Conservation (phyloP, 2,113 vertebrate genomes). For the Leucosticte australis region DNA sequence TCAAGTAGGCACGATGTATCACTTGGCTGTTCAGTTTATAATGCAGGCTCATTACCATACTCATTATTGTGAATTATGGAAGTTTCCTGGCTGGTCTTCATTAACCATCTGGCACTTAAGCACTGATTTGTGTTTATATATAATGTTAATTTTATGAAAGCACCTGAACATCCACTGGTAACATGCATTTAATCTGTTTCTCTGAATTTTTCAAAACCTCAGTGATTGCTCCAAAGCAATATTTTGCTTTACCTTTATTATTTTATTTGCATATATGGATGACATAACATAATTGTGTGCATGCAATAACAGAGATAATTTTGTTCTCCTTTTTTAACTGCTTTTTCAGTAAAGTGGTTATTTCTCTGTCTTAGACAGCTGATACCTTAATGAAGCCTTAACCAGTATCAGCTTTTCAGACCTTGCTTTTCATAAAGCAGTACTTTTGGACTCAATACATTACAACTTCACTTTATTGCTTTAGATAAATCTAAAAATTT, state of each 20-base stretch:
- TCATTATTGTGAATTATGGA: conserved; percentile 78
- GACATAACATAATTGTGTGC: neutral
- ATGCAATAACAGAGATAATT: neutral
- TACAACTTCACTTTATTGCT: neutral
- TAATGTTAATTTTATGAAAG: conserved; percentile 70
- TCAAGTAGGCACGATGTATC: conserved; percentile 68
- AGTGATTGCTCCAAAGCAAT: neutral
- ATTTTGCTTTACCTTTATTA: conserved; percentile 22
- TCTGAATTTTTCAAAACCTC: conserved; percentile 59
- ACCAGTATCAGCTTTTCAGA: neutral
- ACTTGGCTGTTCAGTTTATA: conserved; percentile 67
- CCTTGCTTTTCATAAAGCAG: neutral
- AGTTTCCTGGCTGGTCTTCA: conserved; percentile 75
- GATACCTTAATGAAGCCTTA: neutral
- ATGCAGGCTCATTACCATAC: conserved; percentile 73
- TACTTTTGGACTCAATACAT: neutral
- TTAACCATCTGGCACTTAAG: conserved; percentile 79
- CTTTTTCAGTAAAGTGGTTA: neutral
- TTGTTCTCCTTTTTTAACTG: neutral
- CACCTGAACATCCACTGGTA: conserved; percentile 70
- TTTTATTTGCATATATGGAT: neutral
- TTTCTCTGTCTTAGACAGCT: neutral
- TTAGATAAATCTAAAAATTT: neutral
- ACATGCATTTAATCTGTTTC: conserved; percentile 62
- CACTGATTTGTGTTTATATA: conserved; percentile 74